phyloP scores from a whole-genome alignment of 2,113 vertebrate species.

The Salvelinus sp. region DNA sequence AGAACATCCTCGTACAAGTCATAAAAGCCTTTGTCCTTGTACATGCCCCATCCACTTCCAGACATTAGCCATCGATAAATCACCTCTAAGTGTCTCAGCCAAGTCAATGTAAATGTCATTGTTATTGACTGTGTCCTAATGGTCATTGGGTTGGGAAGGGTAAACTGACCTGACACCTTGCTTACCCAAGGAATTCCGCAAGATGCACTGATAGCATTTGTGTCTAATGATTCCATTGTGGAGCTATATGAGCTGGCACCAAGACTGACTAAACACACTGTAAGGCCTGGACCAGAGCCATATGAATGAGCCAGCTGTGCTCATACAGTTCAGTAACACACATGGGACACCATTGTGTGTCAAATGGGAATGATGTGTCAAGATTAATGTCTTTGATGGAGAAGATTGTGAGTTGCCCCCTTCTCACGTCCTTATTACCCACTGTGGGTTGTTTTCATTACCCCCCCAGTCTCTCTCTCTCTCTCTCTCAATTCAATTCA shows the following conservation, averaged over 20 bases:
- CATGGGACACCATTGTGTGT: constrained; percentile 17
- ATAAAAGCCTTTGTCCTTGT: too few relatives aligned
- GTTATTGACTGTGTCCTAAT: background rate
- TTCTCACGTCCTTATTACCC: constrained; percentile 19
- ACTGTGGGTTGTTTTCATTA: too few relatives aligned
- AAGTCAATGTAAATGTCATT: background rate
- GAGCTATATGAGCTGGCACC: background rate
- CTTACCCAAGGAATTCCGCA: background rate
- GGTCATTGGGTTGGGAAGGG: background rate
- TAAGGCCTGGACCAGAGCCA: background rate
- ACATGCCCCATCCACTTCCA: too few relatives aligned
- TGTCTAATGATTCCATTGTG: background rate
- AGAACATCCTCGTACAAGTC: too few relatives aligned
- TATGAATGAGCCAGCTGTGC: constrained; percentile 38
- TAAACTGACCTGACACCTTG: background rate
- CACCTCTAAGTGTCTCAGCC: too few relatives aligned
- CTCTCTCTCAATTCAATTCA: too few relatives aligned
- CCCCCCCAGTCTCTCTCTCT: too few relatives aligned
- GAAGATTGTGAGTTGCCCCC: too few relatives aligned
- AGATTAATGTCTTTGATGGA: constrained; percentile 2
- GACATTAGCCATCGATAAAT: too few relatives aligned
- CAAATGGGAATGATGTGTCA: constrained; percentile 17
- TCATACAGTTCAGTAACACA: constrained; percentile 20
- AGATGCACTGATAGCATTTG: too few relatives aligned
- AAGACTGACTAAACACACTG: background rate